phyloP scores from a whole-genome alignment of 2,113 vertebrate species.

The Misgurnus mizolepis region DNA sequence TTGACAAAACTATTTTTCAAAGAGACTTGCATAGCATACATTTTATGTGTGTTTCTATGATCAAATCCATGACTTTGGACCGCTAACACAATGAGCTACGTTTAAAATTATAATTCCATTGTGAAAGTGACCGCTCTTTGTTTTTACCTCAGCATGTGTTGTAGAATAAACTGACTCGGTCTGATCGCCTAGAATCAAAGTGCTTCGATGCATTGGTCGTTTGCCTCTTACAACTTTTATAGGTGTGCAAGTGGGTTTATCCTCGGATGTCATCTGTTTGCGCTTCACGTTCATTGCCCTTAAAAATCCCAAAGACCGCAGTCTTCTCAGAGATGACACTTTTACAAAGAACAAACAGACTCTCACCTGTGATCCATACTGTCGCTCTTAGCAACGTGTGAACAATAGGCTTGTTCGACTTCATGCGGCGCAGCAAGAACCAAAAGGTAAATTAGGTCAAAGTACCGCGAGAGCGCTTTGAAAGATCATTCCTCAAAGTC shows the following conservation, averaged over 20 bases:
- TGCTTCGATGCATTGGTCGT: constrained; percentile 57
- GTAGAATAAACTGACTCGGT: constrained; percentile 51
- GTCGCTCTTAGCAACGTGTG: neutral
- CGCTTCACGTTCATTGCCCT: neutral
- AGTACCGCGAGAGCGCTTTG: too few relatives aligned
- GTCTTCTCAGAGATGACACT: neutral
- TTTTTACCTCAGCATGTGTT: constrained; percentile 59
- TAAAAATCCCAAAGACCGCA: neutral
- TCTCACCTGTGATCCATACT: neutral
- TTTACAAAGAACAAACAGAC: neutral
- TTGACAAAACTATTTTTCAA: too few relatives aligned
- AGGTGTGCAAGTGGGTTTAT: neutral
- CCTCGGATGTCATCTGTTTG: neutral
- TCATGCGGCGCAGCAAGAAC: too few relatives aligned
- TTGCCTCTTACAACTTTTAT: neutral
- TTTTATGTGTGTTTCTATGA: too few relatives aligned
- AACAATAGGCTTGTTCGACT: neutral
- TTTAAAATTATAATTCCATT: too few relatives aligned
- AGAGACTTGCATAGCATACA: too few relatives aligned
- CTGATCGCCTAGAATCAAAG: constrained; percentile 50
- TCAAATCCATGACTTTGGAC: too few relatives aligned
- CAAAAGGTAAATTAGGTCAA: too few relatives aligned
- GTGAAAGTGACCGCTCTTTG: too few relatives aligned
- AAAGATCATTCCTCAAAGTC: too few relatives aligned
- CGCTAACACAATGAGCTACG: too few relatives aligned